Evolutionary conservation across 2,113 vertebrate species (phyloP), one percentile per base, ranked within the genome.

Genomic region (Anas platyrhynchos): DNA sequence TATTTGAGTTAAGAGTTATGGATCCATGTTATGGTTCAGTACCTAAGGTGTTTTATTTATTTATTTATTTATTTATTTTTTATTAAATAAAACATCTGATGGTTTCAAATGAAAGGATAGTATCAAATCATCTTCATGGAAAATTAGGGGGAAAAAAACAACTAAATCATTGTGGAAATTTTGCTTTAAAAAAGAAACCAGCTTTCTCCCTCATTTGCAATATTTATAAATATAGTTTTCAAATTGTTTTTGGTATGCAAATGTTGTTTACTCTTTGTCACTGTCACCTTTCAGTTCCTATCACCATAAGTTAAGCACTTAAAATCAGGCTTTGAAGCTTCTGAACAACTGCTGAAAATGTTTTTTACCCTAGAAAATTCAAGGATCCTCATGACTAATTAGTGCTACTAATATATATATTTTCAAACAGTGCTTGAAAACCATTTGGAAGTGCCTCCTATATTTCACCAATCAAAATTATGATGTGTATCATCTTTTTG

Each of bases 241-340:
- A 94, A 89, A 94, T 61, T 93, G 46, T 36, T 91, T 96, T 96
- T 93, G 62, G 56, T 97, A 94, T 88, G 97, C 41, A 98, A 95
- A 97, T 96, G 25, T 61, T 95, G 85, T 95, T 97, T 97, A 94
- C 86, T 95, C 74, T 67, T 75, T 91, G 79, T 96, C 91, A 95
- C 67, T 94, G 58, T 89, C 85, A 96, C 44, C 71, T 93, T 98
- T 94, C 76, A 88, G 78, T 88, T 80, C 91, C 61, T 91, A 83
- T 86, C 84, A 94, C 77, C 15, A 23, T 26, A 89, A 88, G 38
- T 11, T 74, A 68, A 96, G 92, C 38, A 54, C 52, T 96, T 95
- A 86, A 96, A 92, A 93, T 52, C 1, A 2, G 94, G 89, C 78
- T 95, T 97, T 96, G 96, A 96, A 96, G 94, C 62, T 93, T 95